Base-by-base conservation (phyloP, 2,113 vertebrate species). In the Poeciliopsis occidentalis region DNA sequence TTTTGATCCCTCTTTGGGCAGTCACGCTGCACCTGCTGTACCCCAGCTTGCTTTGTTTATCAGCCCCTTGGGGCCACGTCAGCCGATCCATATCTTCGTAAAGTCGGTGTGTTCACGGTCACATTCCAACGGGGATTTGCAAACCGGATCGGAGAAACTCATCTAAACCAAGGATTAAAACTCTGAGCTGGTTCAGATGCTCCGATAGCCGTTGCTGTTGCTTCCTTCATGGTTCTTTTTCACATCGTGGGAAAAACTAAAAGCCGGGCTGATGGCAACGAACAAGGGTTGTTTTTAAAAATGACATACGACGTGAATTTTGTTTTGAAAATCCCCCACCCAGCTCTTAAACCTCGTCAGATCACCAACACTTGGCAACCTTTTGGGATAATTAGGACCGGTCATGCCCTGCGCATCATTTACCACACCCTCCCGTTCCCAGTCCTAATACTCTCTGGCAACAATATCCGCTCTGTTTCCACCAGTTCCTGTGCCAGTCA, bases 101-200 rank as follows among this genome's bases (percentile, higher is more conserved):
- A 71, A 69, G 76, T 68, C 26, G 54, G 70, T 72, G 27, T 79
- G 73, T 60, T 26, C 32, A 4, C 1, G 17, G 76, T 11, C 63
- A 51, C 86, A 90, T 88, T 91, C 87, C 87, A 61, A 12, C 8
- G 47, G 75, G 89, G 88, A 91, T 90, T 88, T 89, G 80, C 79
- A 27, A 70, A 74, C 74, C 1, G 71, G 69, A 85, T 82, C 67
- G 60, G 60, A 64, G 70, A 81, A 77, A 81, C 76, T 71, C 81
- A 82, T 87, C 90, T 83, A 69, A 84, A 87, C 67, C 69, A 1
- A 7, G 85, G 88, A 89, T 90, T 91, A 90, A 82, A 86, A 79
- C 60, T 74, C 37, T 0, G 76, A 81, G 76, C 34, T 71, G 32
- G 71, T 80, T 83, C 84, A 82, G 87, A 89, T 86, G 68, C 67